phyloP scores from a whole-genome alignment of 2,797 vertebrate species.

The Lutjanus argentimaculatus region DNA sequence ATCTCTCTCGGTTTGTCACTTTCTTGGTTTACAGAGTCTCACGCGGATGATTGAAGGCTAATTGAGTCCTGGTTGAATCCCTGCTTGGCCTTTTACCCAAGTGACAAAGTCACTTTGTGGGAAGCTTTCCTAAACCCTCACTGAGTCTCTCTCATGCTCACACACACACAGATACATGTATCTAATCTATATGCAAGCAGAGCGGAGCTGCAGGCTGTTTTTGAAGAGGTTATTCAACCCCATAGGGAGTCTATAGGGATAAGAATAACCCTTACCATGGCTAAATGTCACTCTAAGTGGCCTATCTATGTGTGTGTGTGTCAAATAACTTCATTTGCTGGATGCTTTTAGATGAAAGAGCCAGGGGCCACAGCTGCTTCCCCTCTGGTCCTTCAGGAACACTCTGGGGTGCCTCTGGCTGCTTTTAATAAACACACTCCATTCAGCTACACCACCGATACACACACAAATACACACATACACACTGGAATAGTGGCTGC shows the following conservation, averaged over 20 bases:
- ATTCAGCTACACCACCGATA: constrained; percentile 28
- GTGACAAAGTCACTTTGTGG: constrained; percentile 25
- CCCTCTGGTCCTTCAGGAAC: constrained; percentile 50
- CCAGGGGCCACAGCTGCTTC: constrained; percentile 65
- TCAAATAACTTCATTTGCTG: constrained; percentile 67
- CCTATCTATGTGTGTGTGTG: constrained; percentile 21
- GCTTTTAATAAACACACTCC: constrained; percentile 58
- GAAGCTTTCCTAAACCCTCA: background rate
- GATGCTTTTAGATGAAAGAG: constrained; percentile 75
- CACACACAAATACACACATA: constrained; percentile 1
- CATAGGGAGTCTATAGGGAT: constrained; percentile 60
- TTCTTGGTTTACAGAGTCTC: background rate
- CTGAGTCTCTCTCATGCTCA: background rate
- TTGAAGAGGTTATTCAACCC: constrained; percentile 66
- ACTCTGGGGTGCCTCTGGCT: constrained; percentile 30
- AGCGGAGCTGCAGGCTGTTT: constrained; percentile 45
- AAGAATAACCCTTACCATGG: constrained; percentile 69
- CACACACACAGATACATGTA: constrained; percentile 15
- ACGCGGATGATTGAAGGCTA: constrained; percentile 19
- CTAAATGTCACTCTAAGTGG: constrained; percentile 72
- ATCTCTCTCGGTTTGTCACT: background rate
- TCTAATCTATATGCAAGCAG: constrained; percentile 33
- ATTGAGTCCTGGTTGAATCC: constrained; percentile 24
- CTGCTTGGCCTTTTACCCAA: constrained; percentile 24
- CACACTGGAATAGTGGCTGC: background rate